These are phyloP conservation scores for Ceratitis capitata DNA, from an alignment of 1,140 invertebrate genomes.

Conservation along the genomic window DNA sequence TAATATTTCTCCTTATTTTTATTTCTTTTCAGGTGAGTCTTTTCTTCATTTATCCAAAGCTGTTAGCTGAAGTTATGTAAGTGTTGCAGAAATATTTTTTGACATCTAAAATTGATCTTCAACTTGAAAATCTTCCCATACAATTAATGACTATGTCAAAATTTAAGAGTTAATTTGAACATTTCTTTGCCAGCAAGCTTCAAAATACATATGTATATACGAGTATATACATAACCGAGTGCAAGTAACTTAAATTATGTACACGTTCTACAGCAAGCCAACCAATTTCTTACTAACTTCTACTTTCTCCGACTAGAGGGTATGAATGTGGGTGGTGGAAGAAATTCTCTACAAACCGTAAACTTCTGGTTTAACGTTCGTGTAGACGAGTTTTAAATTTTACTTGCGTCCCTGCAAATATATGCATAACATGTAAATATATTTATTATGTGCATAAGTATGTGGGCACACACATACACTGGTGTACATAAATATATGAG, in stretches of 20 bases:
- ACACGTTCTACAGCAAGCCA: background rate
- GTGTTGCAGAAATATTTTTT: background rate
- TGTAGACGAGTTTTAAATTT: background rate
- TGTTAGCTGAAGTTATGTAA: background rate
- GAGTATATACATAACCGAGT: background rate
- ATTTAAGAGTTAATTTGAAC: background rate
- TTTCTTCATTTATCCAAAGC: background rate
- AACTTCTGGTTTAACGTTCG: background rate
- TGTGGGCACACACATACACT: background rate
- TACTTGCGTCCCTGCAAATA: background rate
- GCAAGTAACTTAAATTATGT: background rate
- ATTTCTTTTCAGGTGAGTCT: background rate
- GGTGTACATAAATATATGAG: background rate
- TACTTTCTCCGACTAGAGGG: background rate
- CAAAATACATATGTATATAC: background rate
- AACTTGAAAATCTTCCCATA: background rate
- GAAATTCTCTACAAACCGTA: background rate
- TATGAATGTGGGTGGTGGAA: background rate
- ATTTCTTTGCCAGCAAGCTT: background rate
- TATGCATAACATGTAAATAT: background rate
- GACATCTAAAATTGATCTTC: background rate
- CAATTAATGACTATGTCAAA: background rate
- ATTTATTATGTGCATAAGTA: background rate
- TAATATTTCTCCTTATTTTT: background rate
- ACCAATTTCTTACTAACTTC: background rate